Evolutionary conservation across 1,140 invertebrate species (phyloP).

Genomic region (Neodiprion virginianus): DNA sequence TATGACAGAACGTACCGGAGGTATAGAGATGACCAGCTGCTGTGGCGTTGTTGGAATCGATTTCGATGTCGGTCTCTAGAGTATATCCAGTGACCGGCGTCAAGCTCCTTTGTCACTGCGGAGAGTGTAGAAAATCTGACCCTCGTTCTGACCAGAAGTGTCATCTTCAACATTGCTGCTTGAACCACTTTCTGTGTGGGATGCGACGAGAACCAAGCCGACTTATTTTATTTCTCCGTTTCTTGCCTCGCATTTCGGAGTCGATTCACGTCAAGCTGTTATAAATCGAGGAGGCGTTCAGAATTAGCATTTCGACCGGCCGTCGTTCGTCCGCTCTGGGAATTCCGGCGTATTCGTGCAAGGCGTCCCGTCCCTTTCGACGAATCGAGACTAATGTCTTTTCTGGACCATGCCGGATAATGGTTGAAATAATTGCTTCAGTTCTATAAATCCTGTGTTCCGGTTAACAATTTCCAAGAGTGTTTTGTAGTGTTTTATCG

Average conservation of each 20-base stretch:
- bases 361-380: constrained; percentile 41
- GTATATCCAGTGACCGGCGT: neutral
- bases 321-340: neutral
- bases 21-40: too few species aligned
- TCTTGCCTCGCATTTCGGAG: neutral
- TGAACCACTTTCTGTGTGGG: too few species aligned
- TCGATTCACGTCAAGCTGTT: neutral
- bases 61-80: neutral
- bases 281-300: neutral
- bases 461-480: too few species aligned
- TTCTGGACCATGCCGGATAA: constrained; percentile 28
- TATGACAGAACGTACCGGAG: too few species aligned
- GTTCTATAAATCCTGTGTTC: too few species aligned
- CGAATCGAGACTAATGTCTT: constrained; percentile 51
- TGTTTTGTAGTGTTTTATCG: too few species aligned
- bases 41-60: neutral
- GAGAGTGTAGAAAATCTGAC: neutral
- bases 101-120: neutral
- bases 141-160: neutral
- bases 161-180: neutral
- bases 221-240: neutral
- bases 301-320: constrained; percentile 5
- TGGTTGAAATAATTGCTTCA: too few species aligned
- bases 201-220: neutral
- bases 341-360: constrained; percentile 22